Percentiles rank a stretch among this genome's conserved stretches.
phyloP scores from a whole-genome alignment of 2,888 invertebrate genomes.

The Nomada flava region DNA sequence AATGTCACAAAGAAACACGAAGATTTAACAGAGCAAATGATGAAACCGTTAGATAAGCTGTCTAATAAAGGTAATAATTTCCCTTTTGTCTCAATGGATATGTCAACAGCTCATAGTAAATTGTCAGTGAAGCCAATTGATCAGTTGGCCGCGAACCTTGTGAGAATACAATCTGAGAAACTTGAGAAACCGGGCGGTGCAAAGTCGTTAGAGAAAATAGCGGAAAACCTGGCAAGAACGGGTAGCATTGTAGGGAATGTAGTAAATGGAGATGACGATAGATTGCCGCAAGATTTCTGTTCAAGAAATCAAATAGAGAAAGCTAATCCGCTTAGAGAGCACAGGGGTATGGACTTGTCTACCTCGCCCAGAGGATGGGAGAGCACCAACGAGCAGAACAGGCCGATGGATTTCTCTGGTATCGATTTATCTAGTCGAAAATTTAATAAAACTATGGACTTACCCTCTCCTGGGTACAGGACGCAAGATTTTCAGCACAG shows the following conservation, averaged over 20 bases:
- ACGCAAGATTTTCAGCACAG: constrained; percentile 80
- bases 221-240: constrained; percentile 81
- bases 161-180: constrained; percentile 80
- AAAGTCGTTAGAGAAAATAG: constrained; percentile 82
- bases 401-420: constrained; percentile 80
- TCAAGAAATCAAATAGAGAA: constrained; percentile 67
- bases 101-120: constrained; percentile 72
- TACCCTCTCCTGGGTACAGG: constrained; percentile 69
- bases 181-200: constrained; percentile 73
- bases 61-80: constrained; percentile 58
- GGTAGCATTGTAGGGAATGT: constrained; percentile 69
- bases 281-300: constrained; percentile 69
- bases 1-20: constrained; percentile 60
- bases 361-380: constrained; percentile 80
- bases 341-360: constrained; percentile 80
- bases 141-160: constrained; percentile 80
- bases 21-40: constrained; percentile 52
- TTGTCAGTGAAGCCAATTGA: constrained; percentile 80
- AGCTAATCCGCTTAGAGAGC: constrained; percentile 59
- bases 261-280: constrained; percentile 74
- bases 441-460: constrained; percentile 68
- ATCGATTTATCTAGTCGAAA: constrained; percentile 82
- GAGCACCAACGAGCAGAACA: constrained; percentile 71
- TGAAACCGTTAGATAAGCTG: constrained; percentile 65
- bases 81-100: constrained; percentile 47